phyloP scores from a whole-genome alignment of 1,140 invertebrate species.

The Ctenoplectra terminalis region DNA sequence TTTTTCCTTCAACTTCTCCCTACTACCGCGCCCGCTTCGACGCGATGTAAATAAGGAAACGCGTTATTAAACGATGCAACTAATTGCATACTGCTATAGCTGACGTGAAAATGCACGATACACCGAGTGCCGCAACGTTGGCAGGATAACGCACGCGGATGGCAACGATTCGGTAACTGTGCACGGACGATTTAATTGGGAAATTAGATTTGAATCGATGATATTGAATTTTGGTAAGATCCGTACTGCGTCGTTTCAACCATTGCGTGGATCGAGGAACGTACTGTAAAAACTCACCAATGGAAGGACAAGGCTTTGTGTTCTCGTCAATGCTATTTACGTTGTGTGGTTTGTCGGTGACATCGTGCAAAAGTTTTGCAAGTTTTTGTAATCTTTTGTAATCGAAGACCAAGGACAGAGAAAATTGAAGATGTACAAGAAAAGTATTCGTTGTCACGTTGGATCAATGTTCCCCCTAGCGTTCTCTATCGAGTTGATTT shows the following conservation, averaged over 20 bases:
- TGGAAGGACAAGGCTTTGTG: conserved; percentile 23
- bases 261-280: conserved; percentile 34
- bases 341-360: background rate
- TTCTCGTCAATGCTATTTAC: conserved; percentile 21
- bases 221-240: conserved; percentile 4
- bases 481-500: background rate
- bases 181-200: background rate
- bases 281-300: conserved; percentile 44
- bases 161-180: background rate
- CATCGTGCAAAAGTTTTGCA: conserved; percentile 27
- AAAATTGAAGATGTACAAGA: no score
- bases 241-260: conserved; percentile 13
- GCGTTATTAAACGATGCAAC: background rate
- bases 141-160: background rate
- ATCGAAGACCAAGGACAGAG: background rate
- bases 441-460: no score
- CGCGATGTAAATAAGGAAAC: conserved; percentile 25
- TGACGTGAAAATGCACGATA: background rate
- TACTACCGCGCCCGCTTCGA: background rate
- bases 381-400: background rate
- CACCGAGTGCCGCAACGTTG: no score
- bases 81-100: conserved; percentile 10
- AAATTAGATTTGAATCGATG: background rate
- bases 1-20: conserved; percentile 21
- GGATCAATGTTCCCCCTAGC: background rate